Percentiles rank a stretch among this genome's conserved stretches.
phyloP scores from a whole-genome alignment of 2,113 vertebrate genomes.

The Vanacampus margaritifer region DNA sequence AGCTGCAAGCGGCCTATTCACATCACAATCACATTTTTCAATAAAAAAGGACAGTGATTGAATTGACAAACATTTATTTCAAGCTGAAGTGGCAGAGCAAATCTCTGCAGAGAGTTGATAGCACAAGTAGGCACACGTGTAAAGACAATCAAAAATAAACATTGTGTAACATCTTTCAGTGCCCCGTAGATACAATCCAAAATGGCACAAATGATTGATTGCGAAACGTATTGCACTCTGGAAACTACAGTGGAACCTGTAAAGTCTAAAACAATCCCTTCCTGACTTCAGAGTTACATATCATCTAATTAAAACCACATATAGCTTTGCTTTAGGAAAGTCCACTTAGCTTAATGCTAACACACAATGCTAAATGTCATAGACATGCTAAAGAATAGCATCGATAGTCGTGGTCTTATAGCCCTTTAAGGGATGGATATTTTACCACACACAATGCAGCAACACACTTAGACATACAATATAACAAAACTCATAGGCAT shows the following conservation, averaged over 20 bases:
- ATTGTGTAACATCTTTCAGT: conserved; percentile 66
- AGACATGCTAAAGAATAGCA: no score
- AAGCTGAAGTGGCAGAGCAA: conserved; percentile 78
- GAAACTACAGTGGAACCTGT: not conserved
- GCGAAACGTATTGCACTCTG: not conserved
- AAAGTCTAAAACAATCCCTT: not conserved
- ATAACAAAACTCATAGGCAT: no score
- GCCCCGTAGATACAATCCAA: conserved; percentile 64
- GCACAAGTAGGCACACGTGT: conserved; percentile 73
- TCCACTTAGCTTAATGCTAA: no score
- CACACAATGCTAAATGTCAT: no score
- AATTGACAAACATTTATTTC: conserved; percentile 81
- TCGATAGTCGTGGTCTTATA: no score
- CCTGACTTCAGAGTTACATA: not conserved
- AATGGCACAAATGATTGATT: conserved; percentile 44
- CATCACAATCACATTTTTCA: not conserved
- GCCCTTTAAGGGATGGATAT: no score
- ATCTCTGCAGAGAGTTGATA: conserved; percentile 64
- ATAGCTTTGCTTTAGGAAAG: no score
- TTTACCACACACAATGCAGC: no score
- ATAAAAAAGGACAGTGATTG: not conserved
- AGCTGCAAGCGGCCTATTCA: not conserved
- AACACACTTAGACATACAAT: no score
- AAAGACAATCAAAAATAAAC: conserved; percentile 63
- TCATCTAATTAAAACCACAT: no score